Percentiles rank a stretch among this genome's conserved stretches.
phyloP scores from a whole-genome alignment of 2,888 invertebrate species.

The Perdita meconis region DNA sequence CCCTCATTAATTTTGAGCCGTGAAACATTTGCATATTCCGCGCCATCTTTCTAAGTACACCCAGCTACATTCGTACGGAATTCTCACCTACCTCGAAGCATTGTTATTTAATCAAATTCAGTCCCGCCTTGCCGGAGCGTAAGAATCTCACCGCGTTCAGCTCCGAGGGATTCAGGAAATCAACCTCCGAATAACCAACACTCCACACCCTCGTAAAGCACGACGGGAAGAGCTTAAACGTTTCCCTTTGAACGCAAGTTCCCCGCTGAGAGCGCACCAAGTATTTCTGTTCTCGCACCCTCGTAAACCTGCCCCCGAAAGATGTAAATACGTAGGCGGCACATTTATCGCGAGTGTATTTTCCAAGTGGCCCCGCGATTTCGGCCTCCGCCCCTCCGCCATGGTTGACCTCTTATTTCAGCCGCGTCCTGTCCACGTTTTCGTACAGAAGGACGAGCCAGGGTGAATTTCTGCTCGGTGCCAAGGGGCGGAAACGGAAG shows the following conservation, averaged over 20 bases:
- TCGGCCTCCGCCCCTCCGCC: slow-evolving; percentile 6
- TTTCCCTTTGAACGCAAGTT: background rate
- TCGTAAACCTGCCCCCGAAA: slow-evolving; percentile 37
- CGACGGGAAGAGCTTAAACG: background rate
- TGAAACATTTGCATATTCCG: too few relatives aligned
- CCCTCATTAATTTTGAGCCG: too few relatives aligned
- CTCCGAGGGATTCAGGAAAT: background rate
- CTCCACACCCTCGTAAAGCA: background rate
- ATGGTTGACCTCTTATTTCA: slow-evolving; percentile 43
- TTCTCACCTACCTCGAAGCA: background rate
- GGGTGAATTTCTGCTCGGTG: slow-evolving; percentile 46
- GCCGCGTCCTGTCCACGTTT: slow-evolving; percentile 45
- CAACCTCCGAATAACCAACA: background rate
- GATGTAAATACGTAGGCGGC: slow-evolving; percentile 46
- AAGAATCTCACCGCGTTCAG: background rate
- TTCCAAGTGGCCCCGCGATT: slow-evolving; percentile 24
- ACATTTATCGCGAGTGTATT: slow-evolving; percentile 48
- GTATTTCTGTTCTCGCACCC: slow-evolving; percentile 17
- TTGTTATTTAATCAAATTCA: background rate
- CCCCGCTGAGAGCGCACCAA: background rate
- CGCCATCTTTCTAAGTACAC: too few relatives aligned
- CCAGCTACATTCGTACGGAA: background rate
- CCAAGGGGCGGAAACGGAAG: slow-evolving; percentile 26
- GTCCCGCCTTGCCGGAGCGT: background rate
- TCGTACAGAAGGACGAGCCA: slow-evolving; percentile 43